Evolutionary conservation across 2,888 invertebrate genomes (phyloP).

Genomic region (Diachrysia chrysitis): DNA sequence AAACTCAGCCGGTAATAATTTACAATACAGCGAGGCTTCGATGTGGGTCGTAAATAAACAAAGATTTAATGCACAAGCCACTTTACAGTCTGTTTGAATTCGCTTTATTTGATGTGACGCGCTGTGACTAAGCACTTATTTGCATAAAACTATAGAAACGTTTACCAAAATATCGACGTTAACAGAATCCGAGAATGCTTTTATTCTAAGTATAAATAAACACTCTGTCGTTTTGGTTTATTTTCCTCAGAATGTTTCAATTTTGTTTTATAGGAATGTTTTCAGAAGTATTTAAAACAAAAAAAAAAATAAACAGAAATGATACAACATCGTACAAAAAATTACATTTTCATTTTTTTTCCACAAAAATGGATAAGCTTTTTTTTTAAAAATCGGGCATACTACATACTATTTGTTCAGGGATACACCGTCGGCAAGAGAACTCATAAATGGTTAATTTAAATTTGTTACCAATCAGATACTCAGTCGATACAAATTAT

Average conservation of each 20-base stretch:
- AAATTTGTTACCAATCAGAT: constrained; percentile 61
- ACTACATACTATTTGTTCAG: too few relatives aligned
- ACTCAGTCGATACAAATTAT: constrained; percentile 68
- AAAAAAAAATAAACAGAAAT: too few relatives aligned
- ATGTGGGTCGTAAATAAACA: constrained; percentile 79
- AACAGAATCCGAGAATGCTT: constrained; percentile 45
- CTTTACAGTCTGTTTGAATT: constrained; percentile 72
- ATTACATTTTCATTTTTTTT: too few relatives aligned
- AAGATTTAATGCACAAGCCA: constrained; percentile 76
- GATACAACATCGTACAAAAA: too few relatives aligned
- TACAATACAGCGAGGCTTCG: constrained; percentile 74
- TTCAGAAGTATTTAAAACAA: neutral
- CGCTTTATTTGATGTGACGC: constrained; percentile 66
- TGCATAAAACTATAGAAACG: constrained; percentile 47
- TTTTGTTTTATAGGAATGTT: neutral
- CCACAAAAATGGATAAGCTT: too few relatives aligned
- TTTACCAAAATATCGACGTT: constrained; percentile 47
- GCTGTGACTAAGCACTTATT: constrained; percentile 64
- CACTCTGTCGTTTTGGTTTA: constrained; percentile 20
- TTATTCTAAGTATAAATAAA: constrained; percentile 48
- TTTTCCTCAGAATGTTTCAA: constrained; percentile 10
- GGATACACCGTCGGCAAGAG: constrained; percentile 14
- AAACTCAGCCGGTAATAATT: constrained; percentile 76
- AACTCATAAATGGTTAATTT: constrained; percentile 55
- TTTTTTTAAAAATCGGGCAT: too few relatives aligned